Base-by-base conservation (phyloP, 2,113 vertebrate genomes). In the Prionailurus bengalensis region DNA sequence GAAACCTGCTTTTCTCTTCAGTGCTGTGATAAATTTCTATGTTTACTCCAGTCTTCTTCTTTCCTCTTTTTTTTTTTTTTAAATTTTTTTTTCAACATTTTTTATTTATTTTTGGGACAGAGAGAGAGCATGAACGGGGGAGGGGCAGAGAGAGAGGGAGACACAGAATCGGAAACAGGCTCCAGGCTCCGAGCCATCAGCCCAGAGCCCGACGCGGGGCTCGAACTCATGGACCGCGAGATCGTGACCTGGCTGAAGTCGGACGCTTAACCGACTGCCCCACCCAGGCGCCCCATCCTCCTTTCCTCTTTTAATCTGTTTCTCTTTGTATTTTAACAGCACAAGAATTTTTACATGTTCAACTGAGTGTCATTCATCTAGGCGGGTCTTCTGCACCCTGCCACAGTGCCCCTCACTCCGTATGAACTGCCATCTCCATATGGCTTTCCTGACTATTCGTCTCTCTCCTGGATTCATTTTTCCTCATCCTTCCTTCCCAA, bases 1-100 rank as follows among this genome's bases (percentile, higher is more conserved):
- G 71, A 83, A 94, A 85, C 15, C 81, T 81, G 48, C 19, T 86
- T 90, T 93, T 85, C 89, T 70, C 45, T 88, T 86, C 65, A 58
- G 53, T 16, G 10, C 39, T 83, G 3, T 80, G 21, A 82, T 13
- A 66, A 84, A 89, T 91, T 63, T 70, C 17, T 74, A 0, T 36
- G n/a, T 73, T 74, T 88, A 36, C 12, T 48, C 27, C 68, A 66
- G 39, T 73, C 45, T 89, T 61, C 80, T 92, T 84, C 70, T 39
- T 91, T 68, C 53, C 42, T 89, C 42, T 78, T 92, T 13, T 58
- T 36, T 36, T 36, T 36, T 36, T 36, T 36, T 36, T n/a, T n/a
- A n/a, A n/a, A 36, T 2, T 36, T 36, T 36, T 36, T 36, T 36
- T 36, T 36, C 36, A 36, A 36, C 36, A 36, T 36, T 36, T 36